These are phyloP conservation scores for Argyrosomus regius DNA, from an alignment of 2,797 vertebrate genomes.

Conservation along the genomic window DNA sequence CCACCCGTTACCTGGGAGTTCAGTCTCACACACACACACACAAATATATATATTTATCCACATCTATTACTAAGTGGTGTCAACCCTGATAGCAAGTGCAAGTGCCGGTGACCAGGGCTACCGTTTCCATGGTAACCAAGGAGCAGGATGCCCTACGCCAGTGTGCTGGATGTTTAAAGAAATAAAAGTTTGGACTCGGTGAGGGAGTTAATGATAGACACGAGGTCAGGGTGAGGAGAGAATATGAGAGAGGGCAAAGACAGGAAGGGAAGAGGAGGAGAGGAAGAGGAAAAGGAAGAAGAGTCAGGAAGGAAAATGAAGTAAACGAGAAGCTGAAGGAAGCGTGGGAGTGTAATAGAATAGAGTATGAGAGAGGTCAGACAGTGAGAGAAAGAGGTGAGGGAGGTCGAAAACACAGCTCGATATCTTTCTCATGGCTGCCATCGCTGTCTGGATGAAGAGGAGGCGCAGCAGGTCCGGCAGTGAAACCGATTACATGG, in stretches of 20 bases:
- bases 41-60: background rate
- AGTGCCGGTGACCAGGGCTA: slow-evolving; percentile 30
- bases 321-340: background rate
- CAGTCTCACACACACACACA: background rate
- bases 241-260: background rate
- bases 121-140: slow-evolving; percentile 36
- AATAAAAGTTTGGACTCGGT: slow-evolving; percentile 7
- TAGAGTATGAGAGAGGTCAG: slow-evolving; percentile 24
- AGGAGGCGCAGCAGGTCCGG: slow-evolving; percentile 6
- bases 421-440: slow-evolving; percentile 27
- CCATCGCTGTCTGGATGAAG: slow-evolving; percentile 15
- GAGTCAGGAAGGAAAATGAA: background rate
- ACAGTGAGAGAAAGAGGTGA: slow-evolving; percentile 13
- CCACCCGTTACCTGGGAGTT: slow-evolving; percentile 1
- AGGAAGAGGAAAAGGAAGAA: background rate
- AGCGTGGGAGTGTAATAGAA: background rate
- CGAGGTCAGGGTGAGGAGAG: background rate
- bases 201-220: background rate
- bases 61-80: background rate
- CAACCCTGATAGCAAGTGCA: background rate
- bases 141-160: slow-evolving; percentile 13
- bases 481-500: slow-evolving; percentile 28
- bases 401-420: slow-evolving; percentile 11
- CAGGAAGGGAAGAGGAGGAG: background rate
- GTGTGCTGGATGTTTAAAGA: background rate